Base-by-base conservation (phyloP, 2,888 invertebrate genomes). In the Neria commutata region DNA sequence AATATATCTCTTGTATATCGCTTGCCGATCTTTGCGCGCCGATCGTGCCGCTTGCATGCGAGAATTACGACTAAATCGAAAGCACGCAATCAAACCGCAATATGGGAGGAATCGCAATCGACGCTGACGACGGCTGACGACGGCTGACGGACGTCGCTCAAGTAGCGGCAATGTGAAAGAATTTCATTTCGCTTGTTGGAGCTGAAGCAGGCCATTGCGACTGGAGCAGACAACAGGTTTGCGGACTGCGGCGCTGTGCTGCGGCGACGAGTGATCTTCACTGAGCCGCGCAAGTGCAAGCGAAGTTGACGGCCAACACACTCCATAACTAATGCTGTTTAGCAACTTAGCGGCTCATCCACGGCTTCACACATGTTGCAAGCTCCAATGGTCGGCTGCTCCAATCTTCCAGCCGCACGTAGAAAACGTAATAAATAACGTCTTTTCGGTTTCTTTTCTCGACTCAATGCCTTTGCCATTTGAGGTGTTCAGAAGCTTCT, bases 31-130 rank as follows among this genome's bases (percentile, higher is more conserved):
- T 16, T 16, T 17, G 29, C 33, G 34, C 37, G 49, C 50, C 71
- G 67, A 67, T 67, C 74, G 65, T 67, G 61, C 65, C 77, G 70
- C 67, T 72, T 62, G 66, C 61, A 71, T 67, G 71, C 71, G 67
- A 74, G 74, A 74, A 77, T 66, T 65, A 69, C 70, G 71, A 77
- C 79, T 77, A 73, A 72, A 72, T 60, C 55, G 49, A 73, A 73
- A 66, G 65, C 62, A 66, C 63, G 63, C 67, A 67, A 68, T 68
- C 70, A 51, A 56, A 69, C 66, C 69, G 73, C 71, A 62, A 67
- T 67, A 62, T 54, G 3, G 10, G 21, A 5, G 6, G 46, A 23
- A 11, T 4, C 3, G 4, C 10, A 42, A 42, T 42, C 42, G 42
- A 17, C n/a, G 8, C 5, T n/a, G 42, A 8, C 11, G 29, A 6